Evolutionary conservation across 2,797 vertebrate genomes (phyloP), one percentile per base, ranked within the genome.

Genomic region (Lepidocolaptes lacrymiger): DNA sequence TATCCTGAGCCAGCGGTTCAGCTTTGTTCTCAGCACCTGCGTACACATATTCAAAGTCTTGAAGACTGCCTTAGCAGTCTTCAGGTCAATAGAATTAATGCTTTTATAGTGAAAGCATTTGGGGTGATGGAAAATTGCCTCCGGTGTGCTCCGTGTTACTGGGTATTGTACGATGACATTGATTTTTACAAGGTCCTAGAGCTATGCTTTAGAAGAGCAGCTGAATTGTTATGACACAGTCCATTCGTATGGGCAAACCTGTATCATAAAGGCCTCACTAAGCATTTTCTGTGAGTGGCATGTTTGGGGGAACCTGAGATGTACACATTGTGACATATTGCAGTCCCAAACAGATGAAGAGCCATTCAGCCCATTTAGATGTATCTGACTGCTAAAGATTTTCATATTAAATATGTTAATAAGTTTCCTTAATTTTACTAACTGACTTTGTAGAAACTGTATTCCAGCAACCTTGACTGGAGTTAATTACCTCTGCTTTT

Each of bases 391-490:
- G 51, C 26, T 88, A 24, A 34, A 36, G 34, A 41, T 81, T 79
- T 78, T 81, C 64, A 52, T 66, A 68, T 5, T 37, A 23, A 19
- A 19, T 79, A n/a, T 80, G 22, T 62, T 78, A 92, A 34, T 44
- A 61, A 28, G 24, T 69, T 81, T 86, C 14, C 32, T 55, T 80
- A 58, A 75, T 88, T 96, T 89, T 83, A 83, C 54, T 64, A 77
- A 49, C 5, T 59, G 41, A 62, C 36, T 75, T 74, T 44, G 30
- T 72, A 51, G 36, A 58, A 78, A 66, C 26, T 79, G 4, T 72
- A 41, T 91, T 88, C n/a, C 34, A 89, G 41, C 27, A 89, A 76
- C 69, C 73, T 71, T 93, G 91, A 92, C 82, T 58, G 67, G 66
- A 93, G 88, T 86, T 78, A 85, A 27, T 83, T 66, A 34, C 41